Evolutionary conservation across 1,140 invertebrate genomes (phyloP).

Genomic region (Halesus radiatus): DNA sequence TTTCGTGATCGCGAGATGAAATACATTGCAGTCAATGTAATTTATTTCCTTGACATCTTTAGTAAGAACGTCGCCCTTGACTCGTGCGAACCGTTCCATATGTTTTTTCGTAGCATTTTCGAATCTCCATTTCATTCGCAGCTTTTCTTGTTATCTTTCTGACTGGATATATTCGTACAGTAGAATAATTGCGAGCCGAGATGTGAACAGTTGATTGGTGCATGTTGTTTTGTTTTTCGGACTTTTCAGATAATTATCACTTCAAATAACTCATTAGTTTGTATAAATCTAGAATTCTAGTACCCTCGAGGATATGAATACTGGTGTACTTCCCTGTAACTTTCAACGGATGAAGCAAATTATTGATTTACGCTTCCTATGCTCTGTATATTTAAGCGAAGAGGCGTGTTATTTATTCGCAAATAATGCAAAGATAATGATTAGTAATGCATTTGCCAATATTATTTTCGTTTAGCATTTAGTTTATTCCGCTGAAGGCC

Average conservation of each 20-base stretch:
- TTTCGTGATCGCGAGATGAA: constrained; percentile 3
- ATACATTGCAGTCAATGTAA: neutral
- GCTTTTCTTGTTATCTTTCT: constrained; percentile 35
- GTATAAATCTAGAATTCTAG: constrained; percentile 3
- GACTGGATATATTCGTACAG: constrained; percentile 42
- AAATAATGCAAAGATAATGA: no score
- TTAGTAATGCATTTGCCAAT: neutral
- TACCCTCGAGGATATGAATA: neutral
- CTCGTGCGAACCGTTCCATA: neutral
- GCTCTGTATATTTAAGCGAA: neutral
- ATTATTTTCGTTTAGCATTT: neutral
- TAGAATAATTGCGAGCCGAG: constrained; percentile 49
- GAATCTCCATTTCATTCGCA: neutral
- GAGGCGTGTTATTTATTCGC: neutral
- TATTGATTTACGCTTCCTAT: constrained; percentile 7
- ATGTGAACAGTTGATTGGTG: constrained; percentile 47
- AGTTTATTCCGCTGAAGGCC: no score
- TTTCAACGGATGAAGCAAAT: neutral
- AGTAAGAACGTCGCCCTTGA: neutral
- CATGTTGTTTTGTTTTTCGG: constrained; percentile 23
- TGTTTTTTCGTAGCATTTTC: neutral
- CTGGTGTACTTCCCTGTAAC: no score
- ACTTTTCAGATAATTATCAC: constrained; percentile 47
- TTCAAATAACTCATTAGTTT: constrained; percentile 47
- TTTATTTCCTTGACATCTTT: constrained; percentile 1